Evolutionary conservation across 2,797 vertebrate species (phyloP).

Genomic region (Falco concolor): DNA sequence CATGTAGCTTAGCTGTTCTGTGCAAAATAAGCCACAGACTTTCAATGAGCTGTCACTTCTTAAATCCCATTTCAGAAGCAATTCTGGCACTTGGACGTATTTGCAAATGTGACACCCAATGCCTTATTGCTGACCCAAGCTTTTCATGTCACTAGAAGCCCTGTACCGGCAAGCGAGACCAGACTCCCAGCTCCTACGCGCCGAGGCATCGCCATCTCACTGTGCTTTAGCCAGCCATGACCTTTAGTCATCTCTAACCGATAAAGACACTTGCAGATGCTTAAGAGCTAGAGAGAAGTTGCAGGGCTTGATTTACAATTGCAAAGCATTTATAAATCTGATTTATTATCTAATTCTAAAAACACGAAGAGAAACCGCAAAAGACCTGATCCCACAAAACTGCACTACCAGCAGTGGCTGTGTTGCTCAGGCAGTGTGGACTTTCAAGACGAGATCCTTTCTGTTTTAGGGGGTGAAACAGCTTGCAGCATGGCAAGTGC

Average conservation of each 20-base stretch:
- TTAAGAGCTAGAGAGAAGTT: not conserved
- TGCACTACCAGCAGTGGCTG: not conserved
- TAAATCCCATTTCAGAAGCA: not conserved
- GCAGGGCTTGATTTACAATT: not conserved
- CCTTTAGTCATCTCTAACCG: not conserved
- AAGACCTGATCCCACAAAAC: not conserved
- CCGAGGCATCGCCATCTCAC: rapidly evolving
- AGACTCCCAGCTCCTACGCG: not conserved
- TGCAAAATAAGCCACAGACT: not conserved
- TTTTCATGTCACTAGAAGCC: not conserved
- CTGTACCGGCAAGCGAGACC: not conserved
- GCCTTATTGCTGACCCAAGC: not conserved
- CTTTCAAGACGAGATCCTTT: not conserved
- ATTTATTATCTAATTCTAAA: not conserved
- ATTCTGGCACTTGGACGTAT: not conserved
- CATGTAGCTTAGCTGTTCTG: rapidly evolving
- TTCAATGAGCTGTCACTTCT: not conserved
- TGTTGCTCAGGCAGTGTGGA: not conserved
- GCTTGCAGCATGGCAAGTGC: rapidly evolving
- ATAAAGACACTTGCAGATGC: not conserved
- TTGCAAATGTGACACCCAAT: not conserved
- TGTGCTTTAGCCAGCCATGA: not conserved
- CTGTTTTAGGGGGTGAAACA: not conserved
- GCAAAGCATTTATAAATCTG: not conserved
- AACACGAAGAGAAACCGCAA: not conserved